Base-by-base conservation (phyloP, 2,113 vertebrate species). In the Nanorana parkeri region DNA sequence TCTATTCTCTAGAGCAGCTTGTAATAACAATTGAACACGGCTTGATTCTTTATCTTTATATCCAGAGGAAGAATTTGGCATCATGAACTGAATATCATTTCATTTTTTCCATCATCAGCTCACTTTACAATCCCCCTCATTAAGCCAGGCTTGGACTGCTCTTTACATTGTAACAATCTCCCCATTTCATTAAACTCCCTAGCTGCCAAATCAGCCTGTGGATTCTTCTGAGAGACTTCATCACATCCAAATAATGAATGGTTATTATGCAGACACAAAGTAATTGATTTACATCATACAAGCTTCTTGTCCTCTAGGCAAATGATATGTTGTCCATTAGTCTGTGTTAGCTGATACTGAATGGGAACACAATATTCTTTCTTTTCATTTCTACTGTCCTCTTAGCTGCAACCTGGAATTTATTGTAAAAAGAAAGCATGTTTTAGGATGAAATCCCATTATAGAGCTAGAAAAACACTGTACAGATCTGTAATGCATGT, bases 11-110 rank as follows among this genome's bases (percentile, higher is more conserved):
- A 47, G 60, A 24, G 52, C 61, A 73, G 51, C 20, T 63, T 80
- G 23, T 29, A 81, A 80, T 63, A 52, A 81, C 24, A 72, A 47
- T 26, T 28, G 41, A 54, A 72, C 68, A 55, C 68, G 65, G 79
- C 68, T 81, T 81, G 68, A 81, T 55, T 81, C 61, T 72, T 73
- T 81, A 72, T 71, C 66, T 64, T 36, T 73, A 71, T 68, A 81
- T 58, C 68, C 78, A 81, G 8, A 73, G 79, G 56, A 73, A 81
- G 26, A 54, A 71, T 28, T 80, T 81, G 79, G 68, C 68, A 65
- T 41, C 56, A 60, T 23, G 21, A 28, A 36, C 58, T 54, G 41
- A 52, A 81, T 65, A 32, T 73, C 17, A 24, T 81, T 80, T 80
- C 36, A 63, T n/a, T 67, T 52, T 72, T 61, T 63, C 67, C 68